These are phyloP conservation scores for Benitochromis conjunctus DNA, from an alignment of 2,113 vertebrate species.

Conservation along the genomic window DNA sequence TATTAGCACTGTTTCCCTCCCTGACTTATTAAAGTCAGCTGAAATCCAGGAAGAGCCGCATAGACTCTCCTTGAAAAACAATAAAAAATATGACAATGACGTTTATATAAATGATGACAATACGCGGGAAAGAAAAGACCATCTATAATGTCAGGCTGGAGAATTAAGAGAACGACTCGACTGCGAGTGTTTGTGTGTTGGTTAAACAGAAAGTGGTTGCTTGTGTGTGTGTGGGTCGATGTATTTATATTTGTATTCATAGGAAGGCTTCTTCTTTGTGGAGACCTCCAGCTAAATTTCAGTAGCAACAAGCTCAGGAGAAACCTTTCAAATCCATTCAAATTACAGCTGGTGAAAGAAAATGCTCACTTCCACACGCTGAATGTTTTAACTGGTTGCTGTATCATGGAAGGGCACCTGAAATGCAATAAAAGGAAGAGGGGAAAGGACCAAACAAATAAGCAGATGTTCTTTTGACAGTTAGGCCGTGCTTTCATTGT, in stretches of 20 bases:
- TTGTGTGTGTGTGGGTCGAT: neutral
- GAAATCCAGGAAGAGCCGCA: neutral
- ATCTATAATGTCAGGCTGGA: neutral
- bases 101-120: neutral
- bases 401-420: slow-evolving; percentile 55
- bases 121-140: neutral
- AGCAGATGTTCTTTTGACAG: slow-evolving; percentile 68
- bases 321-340: slow-evolving; percentile 52
- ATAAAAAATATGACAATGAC: neutral
- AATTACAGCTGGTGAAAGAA: slow-evolving; percentile 47
- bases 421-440: slow-evolving; percentile 39
- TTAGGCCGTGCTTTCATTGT: slow-evolving; percentile 61
- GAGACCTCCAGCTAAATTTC: slow-evolving; percentile 53
- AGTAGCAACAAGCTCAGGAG: slow-evolving; percentile 7
- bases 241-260: slow-evolving; percentile 28
- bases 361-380: slow-evolving; percentile 6
- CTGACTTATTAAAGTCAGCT: slow-evolving; percentile 13
- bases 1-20: slow-evolving; percentile 6
- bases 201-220: neutral
- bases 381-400: slow-evolving; percentile 33
- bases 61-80: slow-evolving; percentile 17
- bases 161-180: neutral
- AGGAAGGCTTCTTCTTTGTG: neutral
- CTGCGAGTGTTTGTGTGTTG: neutral
- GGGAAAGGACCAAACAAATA: slow-evolving; percentile 56